Evolutionary conservation across 2,888 invertebrate genomes (phyloP).

Genomic region (Ctenicera cuprea): DNA sequence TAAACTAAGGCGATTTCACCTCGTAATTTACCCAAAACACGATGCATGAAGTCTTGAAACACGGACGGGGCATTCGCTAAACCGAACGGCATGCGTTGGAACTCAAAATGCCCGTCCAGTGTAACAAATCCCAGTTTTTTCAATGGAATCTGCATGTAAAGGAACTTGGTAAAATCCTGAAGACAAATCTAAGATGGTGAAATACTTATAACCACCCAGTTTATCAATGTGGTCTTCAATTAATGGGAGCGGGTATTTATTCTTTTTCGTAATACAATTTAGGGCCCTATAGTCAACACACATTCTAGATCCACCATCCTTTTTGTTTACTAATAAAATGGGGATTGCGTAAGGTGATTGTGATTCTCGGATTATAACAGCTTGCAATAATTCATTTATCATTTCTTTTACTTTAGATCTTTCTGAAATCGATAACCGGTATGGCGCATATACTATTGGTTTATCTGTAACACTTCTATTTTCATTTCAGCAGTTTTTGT

Average conservation of each 20-base stretch:
- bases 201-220: conserved; percentile 51
- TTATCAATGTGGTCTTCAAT: conserved; percentile 7
- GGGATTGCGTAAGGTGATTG: conserved; percentile 7
- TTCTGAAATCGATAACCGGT: not conserved
- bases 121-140: conserved; percentile 63
- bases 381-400: not conserved
- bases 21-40: conserved; percentile 50
- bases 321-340: not conserved
- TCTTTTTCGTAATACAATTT: not conserved
- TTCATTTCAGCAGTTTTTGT: not conserved
- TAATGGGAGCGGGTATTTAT: not conserved
- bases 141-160: conserved; percentile 57
- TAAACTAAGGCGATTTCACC: conserved; percentile 46
- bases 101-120: conserved; percentile 63
- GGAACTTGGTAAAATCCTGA: conserved; percentile 63
- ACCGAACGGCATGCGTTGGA: conserved; percentile 62
- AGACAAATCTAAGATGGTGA: conserved; percentile 59
- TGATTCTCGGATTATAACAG: not conserved
- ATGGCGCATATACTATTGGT: not conserved
- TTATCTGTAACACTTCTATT: not conserved
- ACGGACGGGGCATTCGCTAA: conserved; percentile 60
- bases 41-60: conserved; percentile 62
- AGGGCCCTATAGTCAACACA: not conserved
- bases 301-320: not conserved
- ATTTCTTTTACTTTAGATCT: not conserved